Base-by-base conservation (phyloP, 1,140 invertebrate species). In the Camponotus vicinus region DNA sequence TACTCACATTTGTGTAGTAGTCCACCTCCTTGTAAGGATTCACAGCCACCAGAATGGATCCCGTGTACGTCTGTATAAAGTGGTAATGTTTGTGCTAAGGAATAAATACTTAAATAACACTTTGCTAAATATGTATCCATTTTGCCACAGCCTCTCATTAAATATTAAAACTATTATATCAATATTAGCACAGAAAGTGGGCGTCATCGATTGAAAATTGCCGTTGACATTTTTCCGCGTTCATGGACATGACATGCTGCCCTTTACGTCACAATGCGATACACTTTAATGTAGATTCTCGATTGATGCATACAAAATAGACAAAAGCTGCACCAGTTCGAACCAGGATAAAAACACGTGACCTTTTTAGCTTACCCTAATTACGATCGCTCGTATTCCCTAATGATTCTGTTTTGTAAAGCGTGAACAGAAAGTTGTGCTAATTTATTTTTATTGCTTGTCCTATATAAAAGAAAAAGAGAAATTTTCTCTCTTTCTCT, bases 11-110 rank as follows among this genome's bases (percentile, higher is more conserved):
- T 91, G 97, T 97, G 95, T 99, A 99, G 93, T 98, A 98, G 93
- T 97, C 97, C 90, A 99, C 96, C 91, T 98, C 97, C 95, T 99
- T 98, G 96, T 99, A 99, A 0, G 99, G 99, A 95, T 99, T 99
- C 78, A 99, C 98, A 88, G 98, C 98, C 86, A 99, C 97, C 88
- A 99, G 96, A 93, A 99, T 99, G 84, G 98, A 98, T 89, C 98
- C 98, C 78, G 97, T 98, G 95, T 98, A 98, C 61, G 98, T 98
- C 98, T 98, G 95, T 76, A n/a, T 52, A 45, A 45, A 45, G 4
- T 52, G 18, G 52, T 66, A 87, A 86, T 61, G 67, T 71, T 84
- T 92, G 57, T 86, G 93, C 96, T 96, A 97, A 97, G 96, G 95
- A 96, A 96, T 86, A 90, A 57, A 9, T 37, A 18, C 11, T 73